A percentile compares a stretch with the other conserved stretches of the same genome.
Conservation (phyloP, 2,888 invertebrate genomes). For the Macrosiphum euphorbiae region DNA sequence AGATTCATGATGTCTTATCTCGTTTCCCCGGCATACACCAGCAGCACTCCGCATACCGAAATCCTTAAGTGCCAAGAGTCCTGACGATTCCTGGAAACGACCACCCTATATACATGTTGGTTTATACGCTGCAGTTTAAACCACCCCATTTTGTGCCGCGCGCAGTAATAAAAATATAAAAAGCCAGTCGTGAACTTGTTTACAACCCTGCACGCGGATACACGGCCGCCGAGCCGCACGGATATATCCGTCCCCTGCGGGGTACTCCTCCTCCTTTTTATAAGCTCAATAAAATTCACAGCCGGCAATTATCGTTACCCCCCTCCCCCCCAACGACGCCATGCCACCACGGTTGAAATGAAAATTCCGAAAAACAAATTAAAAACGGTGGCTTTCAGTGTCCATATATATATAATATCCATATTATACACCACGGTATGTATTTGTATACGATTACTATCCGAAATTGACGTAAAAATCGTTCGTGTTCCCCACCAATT, state of each 20-base stretch:
- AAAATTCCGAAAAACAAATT: constrained; percentile 42
- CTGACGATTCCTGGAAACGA: constrained; percentile 44
- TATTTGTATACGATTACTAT: background rate
- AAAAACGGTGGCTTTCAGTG: constrained; percentile 16
- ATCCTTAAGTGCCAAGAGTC: background rate
- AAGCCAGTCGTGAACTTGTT: constrained; percentile 59
- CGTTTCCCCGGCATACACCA: background rate
- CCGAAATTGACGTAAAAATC: background rate
- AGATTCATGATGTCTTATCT: constrained; percentile 44
- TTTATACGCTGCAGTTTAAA: background rate
- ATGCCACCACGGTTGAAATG: background rate
- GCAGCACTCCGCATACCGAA: background rate
- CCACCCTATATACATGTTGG: background rate
- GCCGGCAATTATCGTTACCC: constrained; percentile 48
- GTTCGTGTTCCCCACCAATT: background rate
- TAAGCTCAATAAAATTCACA: constrained; percentile 62
- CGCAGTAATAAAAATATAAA: constrained; percentile 59
- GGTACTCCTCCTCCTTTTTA: constrained; percentile 45
- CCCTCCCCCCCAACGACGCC: background rate
- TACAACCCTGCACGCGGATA: constrained; percentile 32
- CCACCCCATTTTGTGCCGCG: background rate
- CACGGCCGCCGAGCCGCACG: background rate
- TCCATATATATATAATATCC: background rate
- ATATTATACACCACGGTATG: background rate
- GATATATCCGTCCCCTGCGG: constrained; percentile 21